Conservation (phyloP, 2,113 vertebrate genomes). For the Butorides virescens region DNA sequence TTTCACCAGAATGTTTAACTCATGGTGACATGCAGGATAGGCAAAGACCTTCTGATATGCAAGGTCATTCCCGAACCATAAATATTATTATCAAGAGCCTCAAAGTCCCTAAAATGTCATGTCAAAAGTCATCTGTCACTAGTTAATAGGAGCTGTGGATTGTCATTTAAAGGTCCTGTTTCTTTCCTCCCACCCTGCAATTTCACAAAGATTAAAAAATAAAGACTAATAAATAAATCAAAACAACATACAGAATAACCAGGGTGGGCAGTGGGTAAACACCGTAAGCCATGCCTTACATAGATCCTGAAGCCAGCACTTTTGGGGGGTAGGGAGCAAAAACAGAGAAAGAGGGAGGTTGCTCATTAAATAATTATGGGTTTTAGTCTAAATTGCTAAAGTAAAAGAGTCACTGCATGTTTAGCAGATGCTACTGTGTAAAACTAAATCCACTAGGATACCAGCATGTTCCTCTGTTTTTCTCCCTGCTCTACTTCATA, state of each 20-base stretch:
- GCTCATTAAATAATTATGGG: slow-evolving; percentile 45
- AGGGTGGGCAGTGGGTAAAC: neutral
- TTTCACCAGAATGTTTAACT: slow-evolving; percentile 21
- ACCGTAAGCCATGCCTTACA: neutral
- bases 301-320: neutral
- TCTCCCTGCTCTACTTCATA: neutral
- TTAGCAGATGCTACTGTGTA: slow-evolving; percentile 33
- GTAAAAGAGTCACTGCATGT: neutral
- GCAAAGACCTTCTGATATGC: neutral
- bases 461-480: neutral
- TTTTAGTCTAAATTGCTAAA: slow-evolving; percentile 14
- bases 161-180: neutral
- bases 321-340: neutral
- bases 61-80: slow-evolving; percentile 1
- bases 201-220: slow-evolving; percentile 12
- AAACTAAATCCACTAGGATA: slow-evolving; percentile 32
- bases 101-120: slow-evolving; percentile 17
- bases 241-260: neutral
- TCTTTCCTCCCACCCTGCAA: neutral
- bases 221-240: slow-evolving; percentile 18
- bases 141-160: neutral
- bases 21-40: neutral
- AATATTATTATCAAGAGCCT: neutral
- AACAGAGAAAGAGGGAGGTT: neutral
- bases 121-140: slow-evolving; percentile 20